Conservation (phyloP, 2,888 invertebrate genomes). For the Penaeus monodon region DNA sequence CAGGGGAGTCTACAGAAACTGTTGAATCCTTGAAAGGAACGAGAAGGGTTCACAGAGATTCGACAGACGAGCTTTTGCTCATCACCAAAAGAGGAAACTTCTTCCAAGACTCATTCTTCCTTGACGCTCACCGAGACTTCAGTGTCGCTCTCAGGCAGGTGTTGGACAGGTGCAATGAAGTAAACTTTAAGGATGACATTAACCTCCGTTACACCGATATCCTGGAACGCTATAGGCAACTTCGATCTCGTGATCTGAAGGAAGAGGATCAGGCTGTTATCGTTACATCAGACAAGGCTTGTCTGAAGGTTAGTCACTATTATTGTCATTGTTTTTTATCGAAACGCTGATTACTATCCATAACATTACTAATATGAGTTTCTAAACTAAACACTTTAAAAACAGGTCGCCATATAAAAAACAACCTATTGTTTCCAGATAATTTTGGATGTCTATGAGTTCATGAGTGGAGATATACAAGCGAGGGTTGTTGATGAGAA, state of each 20-base stretch:
- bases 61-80: background rate
- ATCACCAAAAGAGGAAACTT: slow-evolving; percentile 28
- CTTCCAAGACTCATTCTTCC: slow-evolving; percentile 57
- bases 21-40: no score
- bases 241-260: slow-evolving; percentile 35
- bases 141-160: slow-evolving; percentile 44
- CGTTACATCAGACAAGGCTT: slow-evolving; percentile 26
- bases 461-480: slow-evolving; percentile 35
- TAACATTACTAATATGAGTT: background rate
- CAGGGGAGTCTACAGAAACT: no score
- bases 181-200: background rate
- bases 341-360: no score
- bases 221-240: slow-evolving; percentile 41
- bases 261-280: slow-evolving; percentile 56
- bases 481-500: slow-evolving; percentile 52
- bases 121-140: slow-evolving; percentile 48
- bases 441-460: slow-evolving; percentile 46
- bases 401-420: background rate
- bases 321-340: no score
- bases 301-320: background rate
- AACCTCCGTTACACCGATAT: slow-evolving; percentile 5
- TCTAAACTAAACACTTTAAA: background rate
- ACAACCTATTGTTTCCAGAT: slow-evolving; percentile 4
- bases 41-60: no score
- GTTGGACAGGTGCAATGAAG: slow-evolving; percentile 27